These are phyloP conservation scores for Mantis religiosa DNA, from an alignment of 2,888 invertebrate genomes.

Conservation along the genomic window DNA sequence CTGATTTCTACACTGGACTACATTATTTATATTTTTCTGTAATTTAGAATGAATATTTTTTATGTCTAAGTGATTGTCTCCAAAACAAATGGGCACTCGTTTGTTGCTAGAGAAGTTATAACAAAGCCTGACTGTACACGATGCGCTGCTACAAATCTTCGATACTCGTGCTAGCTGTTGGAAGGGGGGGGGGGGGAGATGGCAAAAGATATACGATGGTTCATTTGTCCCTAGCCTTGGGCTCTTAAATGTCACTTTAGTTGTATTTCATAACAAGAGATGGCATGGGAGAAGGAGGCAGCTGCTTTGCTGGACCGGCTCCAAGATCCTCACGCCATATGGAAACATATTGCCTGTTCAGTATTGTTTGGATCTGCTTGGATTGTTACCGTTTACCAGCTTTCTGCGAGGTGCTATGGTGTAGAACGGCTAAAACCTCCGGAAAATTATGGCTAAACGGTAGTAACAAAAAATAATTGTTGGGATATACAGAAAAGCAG, in stretches of 20 bases:
- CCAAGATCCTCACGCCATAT: neutral
- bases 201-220: constrained; percentile 22
- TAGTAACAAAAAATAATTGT: too few species aligned
- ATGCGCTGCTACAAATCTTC: neutral
- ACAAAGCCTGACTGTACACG: neutral
- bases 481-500: too few species aligned
- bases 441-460: too few species aligned
- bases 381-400: neutral
- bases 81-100: neutral
- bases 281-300: constrained; percentile 18
- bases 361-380: neutral
- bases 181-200: neutral
- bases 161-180: neutral
- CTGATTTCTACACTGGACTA: too few species aligned
- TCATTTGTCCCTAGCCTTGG: constrained; percentile 25
- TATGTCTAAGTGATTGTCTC: too few species aligned
- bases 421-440: too few species aligned
- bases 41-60: too few species aligned
- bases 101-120: too few species aligned
- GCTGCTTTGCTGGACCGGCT: constrained; percentile 16
- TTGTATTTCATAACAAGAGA: constrained; percentile 29
- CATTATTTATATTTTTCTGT: too few species aligned
- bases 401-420: neutral
- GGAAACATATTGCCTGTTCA: neutral
- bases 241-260: constrained; percentile 30